phyloP scores from a whole-genome alignment of 2,797 vertebrate species.

The Chromobotia macracanthus region DNA sequence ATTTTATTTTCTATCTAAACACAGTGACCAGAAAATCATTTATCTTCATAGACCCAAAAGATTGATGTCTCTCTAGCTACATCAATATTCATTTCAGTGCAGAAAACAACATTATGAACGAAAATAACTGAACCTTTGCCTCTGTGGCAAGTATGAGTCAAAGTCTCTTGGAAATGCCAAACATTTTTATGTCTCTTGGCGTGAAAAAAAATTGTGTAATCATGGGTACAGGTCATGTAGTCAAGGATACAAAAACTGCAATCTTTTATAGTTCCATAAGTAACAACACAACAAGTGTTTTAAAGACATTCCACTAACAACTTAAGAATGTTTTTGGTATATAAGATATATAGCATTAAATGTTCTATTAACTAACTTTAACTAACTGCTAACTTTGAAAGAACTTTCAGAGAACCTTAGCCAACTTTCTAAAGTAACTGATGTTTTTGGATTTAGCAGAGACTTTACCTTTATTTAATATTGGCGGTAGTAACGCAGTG shows the following conservation, averaged over 20 bases:
- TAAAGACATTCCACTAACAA: too few relatives aligned
- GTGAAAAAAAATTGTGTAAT: conserved; percentile 24
- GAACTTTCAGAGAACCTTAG: too few relatives aligned
- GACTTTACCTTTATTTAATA: too few relatives aligned
- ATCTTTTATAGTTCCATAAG: neutral
- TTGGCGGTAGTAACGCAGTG: too few relatives aligned
- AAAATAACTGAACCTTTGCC: neutral
- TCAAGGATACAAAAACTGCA: neutral
- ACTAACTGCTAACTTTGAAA: too few relatives aligned
- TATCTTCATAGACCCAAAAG: neutral
- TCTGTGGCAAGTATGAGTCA: conserved; percentile 27
- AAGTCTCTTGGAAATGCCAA: conserved; percentile 34
- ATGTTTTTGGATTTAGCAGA: too few relatives aligned
- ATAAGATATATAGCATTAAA: too few relatives aligned
- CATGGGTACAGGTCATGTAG: neutral
- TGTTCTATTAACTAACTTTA: too few relatives aligned
- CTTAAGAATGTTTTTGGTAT: too few relatives aligned
- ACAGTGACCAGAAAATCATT: neutral
- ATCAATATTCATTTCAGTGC: conserved; percentile 9
- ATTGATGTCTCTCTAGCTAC: neutral
- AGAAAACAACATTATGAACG: conserved; percentile 21
- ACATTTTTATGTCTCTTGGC: conserved; percentile 25
- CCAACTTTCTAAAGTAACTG: too few relatives aligned
- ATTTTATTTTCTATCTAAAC: neutral
- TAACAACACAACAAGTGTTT: neutral